Evolutionary conservation across 2,888 invertebrate species (phyloP).

Genomic region (Sphaerophoria rueppellii): DNA sequence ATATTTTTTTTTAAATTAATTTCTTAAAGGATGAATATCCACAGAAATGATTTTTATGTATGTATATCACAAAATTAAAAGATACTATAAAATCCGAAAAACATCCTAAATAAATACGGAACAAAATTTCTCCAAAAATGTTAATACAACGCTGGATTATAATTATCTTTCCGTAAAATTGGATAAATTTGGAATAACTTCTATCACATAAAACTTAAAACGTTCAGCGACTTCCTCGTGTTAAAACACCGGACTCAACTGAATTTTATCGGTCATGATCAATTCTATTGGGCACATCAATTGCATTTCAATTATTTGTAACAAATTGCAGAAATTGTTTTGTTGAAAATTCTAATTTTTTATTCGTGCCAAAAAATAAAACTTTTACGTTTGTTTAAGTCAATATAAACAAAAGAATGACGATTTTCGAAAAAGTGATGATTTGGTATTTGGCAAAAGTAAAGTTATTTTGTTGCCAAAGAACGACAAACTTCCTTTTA

Average conservation of each 20-base stretch:
- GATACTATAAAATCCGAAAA: neutral
- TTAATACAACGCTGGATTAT: neutral
- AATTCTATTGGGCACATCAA: constrained; percentile 47
- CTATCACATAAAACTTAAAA: constrained; percentile 16
- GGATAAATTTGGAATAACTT: constrained; percentile 5
- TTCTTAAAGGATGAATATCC: no score
- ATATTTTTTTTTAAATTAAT: no score
- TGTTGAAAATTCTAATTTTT: neutral
- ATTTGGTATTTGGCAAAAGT: constrained; percentile 24
- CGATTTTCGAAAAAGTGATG: constrained; percentile 33
- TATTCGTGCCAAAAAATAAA: constrained; percentile 8
- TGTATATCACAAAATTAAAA: no score
- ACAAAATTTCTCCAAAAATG: constrained; percentile 53
- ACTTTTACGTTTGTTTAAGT: constrained; percentile 3
- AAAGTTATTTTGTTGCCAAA: constrained; percentile 34
- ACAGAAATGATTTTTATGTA: no score
- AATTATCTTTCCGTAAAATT: constrained; percentile 55
- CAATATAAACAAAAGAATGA: constrained; percentile 47
- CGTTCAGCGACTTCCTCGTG: constrained; percentile 67
- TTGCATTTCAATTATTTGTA: constrained; percentile 43
- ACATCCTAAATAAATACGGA: constrained; percentile 33
- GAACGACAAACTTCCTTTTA: neutral
- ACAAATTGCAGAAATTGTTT: constrained; percentile 36
- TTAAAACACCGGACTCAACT: constrained; percentile 70
- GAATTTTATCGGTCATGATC: constrained; percentile 48